Base-by-base conservation (phyloP, 2,113 vertebrate species). In the Cheirogaleus medius region DNA sequence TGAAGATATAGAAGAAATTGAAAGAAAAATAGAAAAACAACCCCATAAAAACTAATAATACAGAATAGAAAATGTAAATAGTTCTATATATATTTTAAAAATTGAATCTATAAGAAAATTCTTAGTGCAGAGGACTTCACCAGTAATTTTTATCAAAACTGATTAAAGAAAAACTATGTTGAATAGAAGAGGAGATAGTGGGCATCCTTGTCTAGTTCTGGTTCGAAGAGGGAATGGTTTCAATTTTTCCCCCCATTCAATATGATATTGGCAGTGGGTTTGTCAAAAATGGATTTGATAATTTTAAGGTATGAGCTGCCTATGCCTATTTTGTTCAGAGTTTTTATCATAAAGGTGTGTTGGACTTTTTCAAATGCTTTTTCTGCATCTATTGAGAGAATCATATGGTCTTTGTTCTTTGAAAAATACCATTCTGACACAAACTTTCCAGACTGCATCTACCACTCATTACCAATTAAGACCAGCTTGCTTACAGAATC, bases 121-220 rank as follows among this genome's bases (percentile, higher is more conserved):
- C 37, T 9, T 64, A 58, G 23, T 42, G 6, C 17, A 23, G 49
- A 87, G 25, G 2, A 29, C 52, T 71, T 68, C 18, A 14, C 32
- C 86, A 85, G 13, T 88, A 92, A 14, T 4, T 52, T 66, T 47
- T 49, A 39, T n/a, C 49, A 69, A 92, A 64, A 64, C 8, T 60
- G n/a, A 92, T 14, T 92, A 32, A 73, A 87, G n/a, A 78, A 89
- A 92, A 89, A 85, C n/a, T n/a, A n/a, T n/a, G n/a, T n/a, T n/a
- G n/a, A n/a, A n/a, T n/a, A n/a, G n/a, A n/a, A n/a, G n/a, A n/a
- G n/a, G n/a, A n/a, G n/a, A n/a, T n/a, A n/a, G n/a, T n/a, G n/a
- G n/a, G n/a, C n/a, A n/a, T n/a, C n/a, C n/a, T n/a, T n/a, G n/a
- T n/a, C n/a, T n/a, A n/a, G n/a, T n/a, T n/a, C n/a, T n/a, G n/a